A percentile compares a stretch with the other conserved stretches of the same genome.
These are phyloP conservation scores for Drepana falcataria DNA, from an alignment of 2,888 invertebrate species.

Conservation along the genomic window DNA sequence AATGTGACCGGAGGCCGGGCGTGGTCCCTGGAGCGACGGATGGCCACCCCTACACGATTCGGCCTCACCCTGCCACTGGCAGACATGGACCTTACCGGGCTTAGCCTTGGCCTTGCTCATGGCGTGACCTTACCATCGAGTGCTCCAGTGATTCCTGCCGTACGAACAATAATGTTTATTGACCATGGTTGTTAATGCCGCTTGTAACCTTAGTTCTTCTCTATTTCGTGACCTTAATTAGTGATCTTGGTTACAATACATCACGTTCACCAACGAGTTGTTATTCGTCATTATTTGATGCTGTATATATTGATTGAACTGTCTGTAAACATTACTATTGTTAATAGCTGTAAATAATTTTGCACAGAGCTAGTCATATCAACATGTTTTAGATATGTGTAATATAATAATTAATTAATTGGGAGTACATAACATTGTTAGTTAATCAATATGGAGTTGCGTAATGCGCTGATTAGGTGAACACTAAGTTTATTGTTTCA, in stretches of 20 bases:
- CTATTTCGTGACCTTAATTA: not conserved
- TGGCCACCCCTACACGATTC: constrained; percentile 49
- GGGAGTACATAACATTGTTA: constrained; percentile 10
- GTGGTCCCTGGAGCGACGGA: constrained; percentile 54
- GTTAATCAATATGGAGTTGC: not conserved
- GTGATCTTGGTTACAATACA: constrained; percentile 6
- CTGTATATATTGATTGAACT: constrained; percentile 16
- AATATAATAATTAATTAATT: constrained; percentile 22
- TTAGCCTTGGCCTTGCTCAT: constrained; percentile 20
- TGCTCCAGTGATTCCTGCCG: constrained; percentile 4
- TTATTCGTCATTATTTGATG: constrained; percentile 25
- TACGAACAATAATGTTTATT: not conserved
- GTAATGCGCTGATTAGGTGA: not conserved
- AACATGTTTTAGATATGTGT: constrained; percentile 33
- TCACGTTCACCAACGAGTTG: constrained; percentile 35
- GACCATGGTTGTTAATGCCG: constrained; percentile 15
- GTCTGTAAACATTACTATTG: constrained; percentile 7
- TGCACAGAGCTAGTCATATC: constrained; percentile 63
- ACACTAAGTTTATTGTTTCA: too few species aligned
- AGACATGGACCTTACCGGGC: constrained; percentile 16
- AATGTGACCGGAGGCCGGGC: constrained; percentile 63
- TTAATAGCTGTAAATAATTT: constrained; percentile 55
- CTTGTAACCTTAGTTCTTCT: constrained; percentile 9
- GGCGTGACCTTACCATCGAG: constrained; percentile 35
- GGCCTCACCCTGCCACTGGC: constrained; percentile 7